Evolutionary conservation across 2,113 vertebrate species (phyloP).

Genomic region (Aramus guarauna): DNA sequence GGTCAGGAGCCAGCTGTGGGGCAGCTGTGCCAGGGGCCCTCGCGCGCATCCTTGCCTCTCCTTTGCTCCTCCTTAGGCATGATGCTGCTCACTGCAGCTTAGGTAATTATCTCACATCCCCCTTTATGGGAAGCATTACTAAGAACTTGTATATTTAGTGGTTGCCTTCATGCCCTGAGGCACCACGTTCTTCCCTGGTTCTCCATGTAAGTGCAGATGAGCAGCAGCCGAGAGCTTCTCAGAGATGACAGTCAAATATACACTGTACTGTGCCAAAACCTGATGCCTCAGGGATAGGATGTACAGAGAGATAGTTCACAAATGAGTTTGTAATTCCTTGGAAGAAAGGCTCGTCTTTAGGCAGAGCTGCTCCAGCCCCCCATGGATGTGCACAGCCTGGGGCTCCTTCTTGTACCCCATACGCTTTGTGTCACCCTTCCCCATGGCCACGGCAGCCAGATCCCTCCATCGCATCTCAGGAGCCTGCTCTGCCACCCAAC

Average conservation of each 20-base stretch:
- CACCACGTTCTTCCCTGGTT: not conserved
- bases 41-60: too few species aligned
- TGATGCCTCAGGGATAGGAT: not conserved
- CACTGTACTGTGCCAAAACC: not conserved
- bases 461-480: not conserved
- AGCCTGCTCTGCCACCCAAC: not conserved
- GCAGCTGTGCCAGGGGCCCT: not conserved
- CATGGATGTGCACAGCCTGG: not conserved
- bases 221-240: not conserved
- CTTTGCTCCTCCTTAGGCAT: not conserved
- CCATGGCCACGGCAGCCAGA: not conserved
- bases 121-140: not conserved
- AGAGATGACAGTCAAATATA: not conserved
- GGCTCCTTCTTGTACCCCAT: not conserved
- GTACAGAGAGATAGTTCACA: not conserved
- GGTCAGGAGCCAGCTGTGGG: not conserved
- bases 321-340: not conserved
- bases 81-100: not conserved
- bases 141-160: not conserved
- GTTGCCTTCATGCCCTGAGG: not conserved
- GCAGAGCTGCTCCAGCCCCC: not conserved
- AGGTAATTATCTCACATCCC: not conserved
- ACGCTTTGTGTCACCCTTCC: not conserved
- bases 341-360: not conserved
- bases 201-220: not conserved